Conservation (phyloP, 2,113 vertebrate genomes). For the Anser brachyrhynchus region DNA sequence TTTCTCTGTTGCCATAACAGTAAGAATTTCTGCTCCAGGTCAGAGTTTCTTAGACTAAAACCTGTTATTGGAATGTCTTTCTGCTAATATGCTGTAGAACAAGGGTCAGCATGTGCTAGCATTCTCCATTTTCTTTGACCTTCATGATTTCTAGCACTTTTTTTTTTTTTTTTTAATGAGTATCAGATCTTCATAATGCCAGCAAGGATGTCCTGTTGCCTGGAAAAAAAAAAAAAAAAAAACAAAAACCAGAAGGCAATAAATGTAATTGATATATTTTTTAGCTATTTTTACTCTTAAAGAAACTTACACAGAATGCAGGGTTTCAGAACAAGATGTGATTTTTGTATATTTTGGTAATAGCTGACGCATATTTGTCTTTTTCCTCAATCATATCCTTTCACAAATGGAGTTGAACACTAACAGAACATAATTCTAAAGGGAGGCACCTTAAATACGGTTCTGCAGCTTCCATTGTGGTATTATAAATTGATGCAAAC, state of each 20-base stretch:
- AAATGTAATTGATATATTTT: neutral
- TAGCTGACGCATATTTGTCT: neutral
- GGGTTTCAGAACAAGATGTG: neutral
- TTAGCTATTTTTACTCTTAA: neutral
- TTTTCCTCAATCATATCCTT: neutral
- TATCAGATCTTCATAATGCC: neutral
- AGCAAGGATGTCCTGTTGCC: neutral
- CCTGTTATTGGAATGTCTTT: neutral
- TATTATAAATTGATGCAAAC: neutral
- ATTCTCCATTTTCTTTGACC: slow-evolving; percentile 38
- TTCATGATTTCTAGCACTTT: slow-evolving; percentile 17
- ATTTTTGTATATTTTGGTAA: slow-evolving; percentile 14
- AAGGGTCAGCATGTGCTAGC: slow-evolving; percentile 5
- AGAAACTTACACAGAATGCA: neutral
- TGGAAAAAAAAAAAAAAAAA: neutral
- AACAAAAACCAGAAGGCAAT: neutral
- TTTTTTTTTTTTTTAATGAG: neutral
- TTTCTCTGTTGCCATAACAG: neutral
- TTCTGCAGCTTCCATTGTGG: neutral
- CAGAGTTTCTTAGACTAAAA: neutral
- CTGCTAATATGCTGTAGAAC: neutral
- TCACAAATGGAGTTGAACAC: neutral
- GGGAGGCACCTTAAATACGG: neutral
- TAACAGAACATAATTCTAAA: neutral
- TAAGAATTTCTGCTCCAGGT: neutral